Evolutionary conservation across 2,113 vertebrate genomes (phyloP).

Genomic region (Himantopus leucocephalus): DNA sequence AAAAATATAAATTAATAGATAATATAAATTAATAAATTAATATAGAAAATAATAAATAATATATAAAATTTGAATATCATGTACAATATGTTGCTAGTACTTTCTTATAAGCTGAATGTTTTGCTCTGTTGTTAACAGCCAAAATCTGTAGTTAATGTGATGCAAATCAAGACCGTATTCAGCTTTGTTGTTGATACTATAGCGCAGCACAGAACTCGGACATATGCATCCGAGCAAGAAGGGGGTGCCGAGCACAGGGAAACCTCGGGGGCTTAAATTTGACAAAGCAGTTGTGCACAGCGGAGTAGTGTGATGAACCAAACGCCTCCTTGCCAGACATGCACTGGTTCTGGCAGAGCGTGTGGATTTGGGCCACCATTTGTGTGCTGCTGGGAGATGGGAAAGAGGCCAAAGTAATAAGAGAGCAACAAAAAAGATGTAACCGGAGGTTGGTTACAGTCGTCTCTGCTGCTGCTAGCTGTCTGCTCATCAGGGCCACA

Average conservation of each 20-base stretch:
- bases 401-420: background rate
- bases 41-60: rapidly evolving
- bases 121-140: background rate
- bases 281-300: background rate
- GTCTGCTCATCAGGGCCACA: background rate
- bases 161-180: background rate
- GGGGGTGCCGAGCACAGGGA: background rate
- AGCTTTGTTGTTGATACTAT: background rate
- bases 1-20: background rate
- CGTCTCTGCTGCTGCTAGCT: background rate
- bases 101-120: background rate
- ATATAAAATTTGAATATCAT: background rate
- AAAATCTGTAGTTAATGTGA: background rate
- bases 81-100: background rate
- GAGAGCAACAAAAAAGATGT: background rate
- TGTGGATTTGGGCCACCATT: background rate
- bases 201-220: background rate
- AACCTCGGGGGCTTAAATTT: background rate
- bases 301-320: background rate
- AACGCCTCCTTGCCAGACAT: background rate
- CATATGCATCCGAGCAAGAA: background rate
- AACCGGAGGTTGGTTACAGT: background rate
- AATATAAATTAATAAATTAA: background rate
- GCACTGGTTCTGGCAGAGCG: background rate
- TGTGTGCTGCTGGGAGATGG: background rate